Base-by-base conservation (phyloP, 2,888 invertebrate genomes). In the Drosophila borealis region DNA sequence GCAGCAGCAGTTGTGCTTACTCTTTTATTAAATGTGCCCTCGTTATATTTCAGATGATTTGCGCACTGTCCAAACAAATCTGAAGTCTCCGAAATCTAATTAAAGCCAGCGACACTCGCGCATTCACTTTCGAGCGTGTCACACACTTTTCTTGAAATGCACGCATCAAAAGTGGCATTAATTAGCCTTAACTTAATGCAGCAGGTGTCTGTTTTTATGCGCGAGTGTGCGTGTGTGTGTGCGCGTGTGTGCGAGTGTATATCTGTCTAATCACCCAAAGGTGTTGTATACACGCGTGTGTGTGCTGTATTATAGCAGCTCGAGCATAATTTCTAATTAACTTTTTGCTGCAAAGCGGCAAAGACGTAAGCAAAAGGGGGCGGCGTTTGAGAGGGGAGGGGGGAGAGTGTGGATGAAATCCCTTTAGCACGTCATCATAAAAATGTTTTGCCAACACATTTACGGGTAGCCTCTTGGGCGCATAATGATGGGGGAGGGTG, bases 371-470 rank as follows among this genome's bases (percentile, higher is more conserved):
- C 21, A 61, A 14, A 4, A 0, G n/a, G 21, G 10, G 6, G 14
- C 4, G 14, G 10, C 4, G 13, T 17, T 11, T 36, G 9, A 4
- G 9, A 37, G 11, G 10, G 29, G 3, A 1, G 14, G 42, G 14
- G 25, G 13, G n/a, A 36, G 9, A 3, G 9, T 33, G 11, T 8
- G 29, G 2, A 1, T 51, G 67, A 71, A 74, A 80, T 82, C 83
- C 84, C 88, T 78, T 84, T 88, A 84, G 88, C 84, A 88, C 84
- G 84, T 84, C 88, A 84, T 84, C 88, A 84, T 84, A 82, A 84
- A 84, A 88, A 84, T 85, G 86, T 80, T 83, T 74, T 81, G 75
- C 78, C 78, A 87, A 87, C 81, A 88, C 78, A 88, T 88, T 84
- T 83, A 75, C 77, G 69, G 59, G 59, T 62, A 65, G 78, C 74